A percentile compares a stretch with the other conserved stretches of the same genome.
These are phyloP conservation scores for Mungos mungo DNA, from an alignment of 2,113 vertebrate species.

Conservation along the genomic window DNA sequence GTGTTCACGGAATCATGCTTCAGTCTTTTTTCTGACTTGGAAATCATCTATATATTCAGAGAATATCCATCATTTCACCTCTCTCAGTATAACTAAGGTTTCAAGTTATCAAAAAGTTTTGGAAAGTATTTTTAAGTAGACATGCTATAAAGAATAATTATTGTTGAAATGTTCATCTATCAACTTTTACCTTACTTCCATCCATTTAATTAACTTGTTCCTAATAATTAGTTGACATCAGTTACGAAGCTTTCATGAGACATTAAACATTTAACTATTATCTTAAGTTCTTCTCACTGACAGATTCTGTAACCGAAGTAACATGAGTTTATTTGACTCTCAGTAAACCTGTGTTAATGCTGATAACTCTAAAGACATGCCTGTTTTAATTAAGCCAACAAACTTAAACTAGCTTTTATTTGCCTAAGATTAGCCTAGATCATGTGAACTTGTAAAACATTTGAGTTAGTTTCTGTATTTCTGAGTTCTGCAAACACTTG, in stretches of 20 bases:
- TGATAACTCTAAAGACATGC: background rate
- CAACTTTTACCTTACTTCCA: background rate
- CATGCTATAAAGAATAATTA: background rate
- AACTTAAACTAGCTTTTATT: background rate
- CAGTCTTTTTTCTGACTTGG: background rate
- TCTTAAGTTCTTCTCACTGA: background rate
- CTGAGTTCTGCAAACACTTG: background rate
- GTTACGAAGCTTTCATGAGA: background rate
- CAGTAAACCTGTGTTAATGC: background rate
- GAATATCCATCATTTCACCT: background rate
- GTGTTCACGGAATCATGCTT: background rate
- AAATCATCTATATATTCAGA: background rate
- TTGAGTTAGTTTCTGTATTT: background rate
- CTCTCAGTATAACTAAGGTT: background rate
- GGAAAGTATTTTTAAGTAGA: background rate
- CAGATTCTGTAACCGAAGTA: background rate
- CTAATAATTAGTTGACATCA: background rate
- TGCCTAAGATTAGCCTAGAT: background rate
- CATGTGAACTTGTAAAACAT: background rate
- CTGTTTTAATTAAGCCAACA: background rate
- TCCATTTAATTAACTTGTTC: background rate
- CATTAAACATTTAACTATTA: background rate
- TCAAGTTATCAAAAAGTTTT: background rate
- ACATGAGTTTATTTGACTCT: background rate
- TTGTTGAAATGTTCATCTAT: background rate